Evolutionary conservation across 2,797 vertebrate genomes (phyloP).

Genomic region (Anguilla anguilla): DNA sequence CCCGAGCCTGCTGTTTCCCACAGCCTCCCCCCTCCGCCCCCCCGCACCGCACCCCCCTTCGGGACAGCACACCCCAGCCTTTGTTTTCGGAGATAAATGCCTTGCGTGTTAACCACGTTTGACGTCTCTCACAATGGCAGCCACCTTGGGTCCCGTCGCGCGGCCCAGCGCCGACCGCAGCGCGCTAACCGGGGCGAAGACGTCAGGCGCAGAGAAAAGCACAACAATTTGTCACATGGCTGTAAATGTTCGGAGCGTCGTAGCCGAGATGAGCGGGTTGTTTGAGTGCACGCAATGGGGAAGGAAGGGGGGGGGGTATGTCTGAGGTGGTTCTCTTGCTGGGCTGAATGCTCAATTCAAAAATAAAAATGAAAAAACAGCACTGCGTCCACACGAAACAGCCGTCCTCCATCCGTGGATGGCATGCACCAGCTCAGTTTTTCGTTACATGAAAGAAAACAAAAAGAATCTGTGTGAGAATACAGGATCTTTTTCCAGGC

Average conservation of each 20-base stretch:
- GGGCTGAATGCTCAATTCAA: constrained; percentile 50
- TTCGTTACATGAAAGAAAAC: neutral
- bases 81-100: constrained; percentile 83
- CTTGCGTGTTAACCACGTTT: constrained; percentile 90
- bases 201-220: constrained; percentile 74
- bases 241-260: constrained; percentile 77
- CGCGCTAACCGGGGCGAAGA: constrained; percentile 78
- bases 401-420: constrained; percentile 6
- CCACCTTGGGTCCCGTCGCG: constrained; percentile 86
- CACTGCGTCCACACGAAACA: neutral
- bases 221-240: constrained; percentile 80
- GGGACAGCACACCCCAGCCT: constrained; percentile 55
- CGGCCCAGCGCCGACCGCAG: constrained; percentile 74
- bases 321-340: constrained; percentile 55
- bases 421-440: constrained; percentile 2
- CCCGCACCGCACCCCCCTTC: neutral
- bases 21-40: constrained; percentile 24
- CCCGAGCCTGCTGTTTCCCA: constrained; percentile 44
- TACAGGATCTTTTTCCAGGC: constrained; percentile 41
- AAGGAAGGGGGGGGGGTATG: constrained; percentile 40
- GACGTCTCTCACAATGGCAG: constrained; percentile 90
- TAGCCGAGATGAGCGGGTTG: constrained; percentile 32
- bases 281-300: constrained; percentile 6
- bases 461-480: constrained; percentile 54
- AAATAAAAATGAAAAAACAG: constrained; percentile 1